A percentile compares a stretch with the other conserved stretches of the same genome.
Conservation (phyloP, 2,888 invertebrate species). For the Archips xylosteana region DNA sequence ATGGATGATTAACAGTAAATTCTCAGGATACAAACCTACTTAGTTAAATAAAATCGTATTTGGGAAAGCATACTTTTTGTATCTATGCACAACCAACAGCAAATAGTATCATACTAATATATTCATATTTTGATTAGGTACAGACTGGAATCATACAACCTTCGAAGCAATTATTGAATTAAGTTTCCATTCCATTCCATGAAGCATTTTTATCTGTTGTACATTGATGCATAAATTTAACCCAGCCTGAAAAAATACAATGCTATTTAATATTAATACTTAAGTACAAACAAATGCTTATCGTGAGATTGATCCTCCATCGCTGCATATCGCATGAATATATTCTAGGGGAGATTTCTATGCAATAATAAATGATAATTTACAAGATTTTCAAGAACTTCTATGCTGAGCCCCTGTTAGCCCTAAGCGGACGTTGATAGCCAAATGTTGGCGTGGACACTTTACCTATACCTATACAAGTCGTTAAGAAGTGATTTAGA, state of each 20-base stretch:
- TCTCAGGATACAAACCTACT: neutral
- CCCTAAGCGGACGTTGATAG: neutral
- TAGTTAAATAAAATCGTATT: neutral
- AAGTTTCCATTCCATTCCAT: no score
- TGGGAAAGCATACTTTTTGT: neutral
- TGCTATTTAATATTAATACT: no score
- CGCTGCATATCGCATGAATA: slow-evolving; percentile 19
- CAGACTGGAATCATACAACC: no score
- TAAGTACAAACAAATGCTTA: neutral
- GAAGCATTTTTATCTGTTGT: neutral
- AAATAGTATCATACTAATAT: neutral
- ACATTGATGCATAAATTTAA: neutral
- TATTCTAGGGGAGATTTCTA: neutral
- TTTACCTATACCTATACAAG: neutral
- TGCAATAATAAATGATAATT: neutral
- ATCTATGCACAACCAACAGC: neutral
- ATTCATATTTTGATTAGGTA: no score
- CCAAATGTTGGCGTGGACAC: neutral
- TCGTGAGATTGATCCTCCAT: slow-evolving; percentile 7
- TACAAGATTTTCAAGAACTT: neutral
- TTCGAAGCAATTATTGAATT: no score
- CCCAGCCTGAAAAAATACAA: no score
- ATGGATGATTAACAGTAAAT: neutral
- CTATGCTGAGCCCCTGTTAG: neutral
- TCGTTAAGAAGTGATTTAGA: neutral